Base-by-base conservation (phyloP, 2,113 vertebrate species). In the Telmatochromis sp. region DNA sequence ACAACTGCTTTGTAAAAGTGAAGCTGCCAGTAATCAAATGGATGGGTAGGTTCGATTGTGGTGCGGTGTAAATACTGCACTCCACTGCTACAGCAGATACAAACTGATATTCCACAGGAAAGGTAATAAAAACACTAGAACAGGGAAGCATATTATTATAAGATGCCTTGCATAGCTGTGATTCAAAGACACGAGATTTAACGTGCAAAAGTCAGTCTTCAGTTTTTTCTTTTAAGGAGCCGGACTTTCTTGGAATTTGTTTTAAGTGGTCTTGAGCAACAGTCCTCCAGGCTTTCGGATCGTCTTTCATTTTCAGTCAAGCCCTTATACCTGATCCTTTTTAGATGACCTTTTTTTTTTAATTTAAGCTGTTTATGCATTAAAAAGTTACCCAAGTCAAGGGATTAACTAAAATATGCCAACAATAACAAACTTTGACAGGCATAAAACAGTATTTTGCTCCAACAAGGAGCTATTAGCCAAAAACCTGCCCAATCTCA, bases 241-340 rank as follows among this genome's bases (percentile, higher is more conserved):
- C 68, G 1, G 68, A 45, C 68, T 73, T 45, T 45, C 21, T 73
- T 45, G n/a, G 5, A 70, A 73, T 26, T 73, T 17, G 8, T 47
- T 70, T 9, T 23, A 42, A 70, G 37, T 15, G 13, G 7, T 23
- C 13, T 68, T 23, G 19, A 68, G 33, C 63, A 68, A 68, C 19
- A 68, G 19, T 37, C 33, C 60, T 37, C 4, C 33, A 21, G 33
- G 33, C 19, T 37, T 68, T 63, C 58, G 3, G 6, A n/a, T 33
- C 4, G 4, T 63, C 31, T 65, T 65, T 40, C 63, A 40, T 68
- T 68, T 40, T 21, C 19, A 68, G 35, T 40, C 63, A 68, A 40
- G 4, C 0, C 19, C 63, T 21, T 14, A 40, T 40, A 68, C 10
- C 0, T 37, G 5, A 70, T 3, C n/a, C 2, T 23, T 45, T 17